These are phyloP conservation scores for Protosalanx chinensis DNA, from an alignment of 2,797 vertebrate species.

Conservation along the genomic window DNA sequence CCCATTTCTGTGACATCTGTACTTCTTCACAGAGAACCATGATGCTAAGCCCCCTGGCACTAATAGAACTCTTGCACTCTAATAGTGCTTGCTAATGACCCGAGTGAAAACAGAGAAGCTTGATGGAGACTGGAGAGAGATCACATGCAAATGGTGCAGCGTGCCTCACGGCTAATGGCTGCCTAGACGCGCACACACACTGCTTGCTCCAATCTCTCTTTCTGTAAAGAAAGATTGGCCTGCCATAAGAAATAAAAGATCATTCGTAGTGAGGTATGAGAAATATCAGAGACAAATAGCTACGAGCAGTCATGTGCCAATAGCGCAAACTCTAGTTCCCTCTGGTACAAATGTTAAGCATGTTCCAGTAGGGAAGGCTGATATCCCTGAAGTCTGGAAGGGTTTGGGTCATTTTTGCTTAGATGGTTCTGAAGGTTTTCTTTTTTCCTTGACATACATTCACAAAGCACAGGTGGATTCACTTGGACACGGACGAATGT, in stretches of 20 bases:
- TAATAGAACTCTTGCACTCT: slow-evolving; percentile 46
- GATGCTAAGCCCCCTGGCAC: slow-evolving; percentile 34
- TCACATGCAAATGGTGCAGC: slow-evolving; percentile 40
- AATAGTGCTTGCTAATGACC: slow-evolving; percentile 57
- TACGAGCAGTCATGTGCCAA: neutral
- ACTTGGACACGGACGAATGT: slow-evolving; percentile 1
- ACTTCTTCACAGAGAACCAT: slow-evolving; percentile 33
- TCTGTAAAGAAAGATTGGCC: slow-evolving; percentile 13
- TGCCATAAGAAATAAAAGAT: slow-evolving; percentile 1
- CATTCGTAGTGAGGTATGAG: neutral
- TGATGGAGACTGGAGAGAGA: slow-evolving; percentile 26
- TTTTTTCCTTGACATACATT: slow-evolving; percentile 4
- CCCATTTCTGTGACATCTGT: slow-evolving; percentile 35
- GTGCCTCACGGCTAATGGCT: slow-evolving; percentile 17
- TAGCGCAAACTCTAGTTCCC: neutral
- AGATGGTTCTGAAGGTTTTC: too few relatives aligned
- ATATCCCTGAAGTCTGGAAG: neutral
- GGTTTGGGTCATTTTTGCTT: neutral
- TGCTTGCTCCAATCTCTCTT: neutral
- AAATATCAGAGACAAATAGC: neutral
- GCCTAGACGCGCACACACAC: neutral
- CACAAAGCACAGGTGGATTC: neutral
- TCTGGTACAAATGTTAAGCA: neutral
- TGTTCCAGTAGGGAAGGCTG: neutral
- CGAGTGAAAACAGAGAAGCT: slow-evolving; percentile 47